Evolutionary conservation across 2,113 vertebrate species (phyloP), one percentile per base, ranked within the genome.

Genomic region (Cyphomyrus plagiostoma): DNA sequence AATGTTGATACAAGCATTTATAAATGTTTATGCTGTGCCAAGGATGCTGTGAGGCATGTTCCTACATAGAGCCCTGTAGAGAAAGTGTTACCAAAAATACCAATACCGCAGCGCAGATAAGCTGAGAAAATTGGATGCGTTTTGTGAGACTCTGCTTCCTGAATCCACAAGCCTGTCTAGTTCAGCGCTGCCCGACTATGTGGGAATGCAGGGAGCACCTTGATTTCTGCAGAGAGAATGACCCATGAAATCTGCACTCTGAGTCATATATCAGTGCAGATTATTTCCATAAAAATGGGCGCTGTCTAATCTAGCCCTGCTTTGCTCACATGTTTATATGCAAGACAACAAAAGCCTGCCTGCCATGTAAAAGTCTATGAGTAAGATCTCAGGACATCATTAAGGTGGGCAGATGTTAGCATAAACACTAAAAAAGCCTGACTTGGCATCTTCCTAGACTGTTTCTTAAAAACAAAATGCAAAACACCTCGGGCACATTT

Each of bases 1-100:
- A 84, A 46, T 84, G 82, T 84, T 84, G 82, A 48, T 48, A 84
- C 46, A 46, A 84, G 45, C 45, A 84, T n/a, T 84, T 84, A 84
- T 84, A 84, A 48, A 84, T 84, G 21, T 46, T 48, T 83, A 45
- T 48, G 19, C 39, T 3, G 82, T 84, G 82, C 35, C 35, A 80
- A 80, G 17, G 35, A 70, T 70, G 62, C 62, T 70, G 62, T 30
- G 74, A 80, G 4, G 35, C 74, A 80, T 80, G 74, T 80, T 42
- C 70, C 35, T 42, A 39, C 35, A 8, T 4, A 77, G 74, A 5
- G 74, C 15, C 11, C 74, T 80, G 35, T 80, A 80, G 35, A 80
- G 30, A 80, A 80, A 80, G 74, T 6, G 15, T 80, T 42, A 80
- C 74, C 74, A 39, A 80, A 80, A 80, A 80, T 80, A 80, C 74